A percentile compares a stretch with the other conserved stretches of the same genome.
These are phyloP conservation scores for Nannospalax galili DNA, from an alignment of 2,113 vertebrate species.

Conservation along the genomic window DNA sequence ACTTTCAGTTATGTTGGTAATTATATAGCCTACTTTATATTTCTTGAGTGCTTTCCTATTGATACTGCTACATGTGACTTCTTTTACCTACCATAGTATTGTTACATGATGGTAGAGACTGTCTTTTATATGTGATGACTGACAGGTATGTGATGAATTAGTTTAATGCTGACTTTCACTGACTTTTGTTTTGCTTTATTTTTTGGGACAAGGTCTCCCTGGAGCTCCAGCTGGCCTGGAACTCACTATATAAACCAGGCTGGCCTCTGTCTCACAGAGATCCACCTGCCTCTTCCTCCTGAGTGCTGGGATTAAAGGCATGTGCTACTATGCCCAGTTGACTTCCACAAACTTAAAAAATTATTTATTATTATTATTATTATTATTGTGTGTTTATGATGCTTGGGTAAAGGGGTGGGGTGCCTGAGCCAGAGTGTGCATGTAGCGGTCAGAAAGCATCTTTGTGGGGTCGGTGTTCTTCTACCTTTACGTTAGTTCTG, in stretches of 20 bases:
- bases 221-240: too few relatives aligned
- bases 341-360: background rate
- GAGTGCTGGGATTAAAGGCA: too few relatives aligned
- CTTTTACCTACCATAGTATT: background rate
- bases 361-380: background rate
- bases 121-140: background rate
- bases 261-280: too few relatives aligned
- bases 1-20: conserved; percentile 28
- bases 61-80: background rate
- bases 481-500: background rate
- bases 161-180: background rate
- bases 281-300: too few relatives aligned
- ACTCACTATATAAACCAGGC: too few relatives aligned
- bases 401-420: too few relatives aligned
- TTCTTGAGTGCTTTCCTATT: background rate
- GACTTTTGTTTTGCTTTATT: too few relatives aligned
- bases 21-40: background rate
- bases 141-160: background rate
- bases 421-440: too few relatives aligned
- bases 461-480: background rate
- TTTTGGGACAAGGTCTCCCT: too few relatives aligned
- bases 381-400: background rate
- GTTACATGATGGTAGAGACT: background rate
- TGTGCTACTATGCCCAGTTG: too few relatives aligned
- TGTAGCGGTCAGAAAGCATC: background rate